Conservation (phyloP, 2,113 vertebrate genomes). For the Garra rufa region DNA sequence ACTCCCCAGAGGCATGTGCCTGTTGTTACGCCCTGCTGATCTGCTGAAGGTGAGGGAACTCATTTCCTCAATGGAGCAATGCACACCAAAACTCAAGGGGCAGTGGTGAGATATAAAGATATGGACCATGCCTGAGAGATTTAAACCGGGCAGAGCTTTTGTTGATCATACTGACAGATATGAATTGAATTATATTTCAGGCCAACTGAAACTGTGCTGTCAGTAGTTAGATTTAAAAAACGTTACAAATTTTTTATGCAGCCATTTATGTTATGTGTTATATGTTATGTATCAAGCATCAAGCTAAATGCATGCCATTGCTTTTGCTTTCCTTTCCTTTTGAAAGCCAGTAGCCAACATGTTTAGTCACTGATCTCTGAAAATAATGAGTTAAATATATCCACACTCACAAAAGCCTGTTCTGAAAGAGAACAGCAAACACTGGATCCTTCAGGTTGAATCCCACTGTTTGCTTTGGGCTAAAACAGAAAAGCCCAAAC, state of each 20-base stretch:
- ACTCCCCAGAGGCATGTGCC: slow-evolving; percentile 64
- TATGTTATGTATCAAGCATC: no score
- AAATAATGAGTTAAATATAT: slow-evolving; percentile 16
- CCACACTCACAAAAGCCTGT: background rate
- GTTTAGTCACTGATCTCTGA: background rate
- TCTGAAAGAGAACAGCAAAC: slow-evolving; percentile 15
- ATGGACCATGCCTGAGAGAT: background rate
- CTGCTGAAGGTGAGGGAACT: slow-evolving; percentile 49
- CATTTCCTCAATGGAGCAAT: background rate
- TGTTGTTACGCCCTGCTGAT: slow-evolving; percentile 22
- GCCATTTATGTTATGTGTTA: background rate
- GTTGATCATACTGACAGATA: background rate
- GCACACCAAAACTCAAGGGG: background rate
- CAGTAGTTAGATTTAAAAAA: background rate
- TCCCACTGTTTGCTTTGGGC: slow-evolving; percentile 24
- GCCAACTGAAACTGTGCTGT: background rate
- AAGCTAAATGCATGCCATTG: background rate
- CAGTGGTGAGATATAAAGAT: background rate
- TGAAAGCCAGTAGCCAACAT: background rate
- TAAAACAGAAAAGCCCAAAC: slow-evolving; percentile 42
- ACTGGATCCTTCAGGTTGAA: slow-evolving; percentile 21
- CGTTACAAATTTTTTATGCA: background rate
- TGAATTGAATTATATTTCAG: background rate
- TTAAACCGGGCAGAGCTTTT: background rate
- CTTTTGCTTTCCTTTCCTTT: background rate